These are phyloP conservation scores for Sterna hirundo DNA, from an alignment of 2,113 vertebrate genomes.

Conservation along the genomic window DNA sequence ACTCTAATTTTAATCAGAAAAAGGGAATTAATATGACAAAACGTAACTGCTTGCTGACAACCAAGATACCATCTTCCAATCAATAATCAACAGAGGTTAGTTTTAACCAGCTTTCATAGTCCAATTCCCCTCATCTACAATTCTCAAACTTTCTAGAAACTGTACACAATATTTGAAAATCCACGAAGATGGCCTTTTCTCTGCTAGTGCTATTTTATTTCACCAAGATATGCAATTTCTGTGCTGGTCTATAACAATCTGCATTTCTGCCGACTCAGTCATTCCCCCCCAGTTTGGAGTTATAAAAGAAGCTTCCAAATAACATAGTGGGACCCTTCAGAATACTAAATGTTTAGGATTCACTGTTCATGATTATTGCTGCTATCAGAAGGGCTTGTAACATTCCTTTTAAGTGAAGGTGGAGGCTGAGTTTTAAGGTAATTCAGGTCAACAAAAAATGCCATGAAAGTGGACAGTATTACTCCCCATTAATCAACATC, in stretches of 20 bases:
- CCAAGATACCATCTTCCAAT: background rate
- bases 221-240: background rate
- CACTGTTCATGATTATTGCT: background rate
- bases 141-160: background rate
- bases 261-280: background rate
- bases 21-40: background rate
- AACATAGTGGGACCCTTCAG: background rate
- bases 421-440: background rate
- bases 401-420: background rate
- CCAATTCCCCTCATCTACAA: background rate
- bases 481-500: background rate
- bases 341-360: background rate
- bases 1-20: background rate
- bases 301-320: background rate
- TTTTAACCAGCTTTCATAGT: background rate
- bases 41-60: background rate
- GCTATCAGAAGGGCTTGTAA: background rate
- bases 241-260: background rate
- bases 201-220: background rate
- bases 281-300: background rate
- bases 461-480: background rate
- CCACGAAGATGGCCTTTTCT: background rate
- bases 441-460: background rate
- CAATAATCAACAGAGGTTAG: background rate
- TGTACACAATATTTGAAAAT: background rate